A percentile compares a stretch with the other conserved stretches of the same genome.
phyloP scores from a whole-genome alignment of 2,797 vertebrate species.

The Myotis daubentonii region DNA sequence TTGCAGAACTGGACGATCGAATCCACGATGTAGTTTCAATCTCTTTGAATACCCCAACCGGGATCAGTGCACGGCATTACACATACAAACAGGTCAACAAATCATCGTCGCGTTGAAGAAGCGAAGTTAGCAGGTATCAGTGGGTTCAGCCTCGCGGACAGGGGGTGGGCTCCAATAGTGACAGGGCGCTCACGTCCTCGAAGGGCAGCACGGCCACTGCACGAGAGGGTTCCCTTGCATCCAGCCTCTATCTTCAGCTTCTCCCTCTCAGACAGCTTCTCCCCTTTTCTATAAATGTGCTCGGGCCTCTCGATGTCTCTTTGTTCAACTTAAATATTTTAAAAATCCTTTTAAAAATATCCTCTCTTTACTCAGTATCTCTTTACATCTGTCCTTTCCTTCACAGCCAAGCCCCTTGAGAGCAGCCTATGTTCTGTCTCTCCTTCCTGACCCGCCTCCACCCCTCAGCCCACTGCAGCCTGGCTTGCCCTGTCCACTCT shows the following conservation, averaged over 20 bases:
- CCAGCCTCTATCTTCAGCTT: not conserved
- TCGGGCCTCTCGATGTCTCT: not conserved
- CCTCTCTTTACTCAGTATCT: not conserved
- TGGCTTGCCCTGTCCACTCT: not conserved
- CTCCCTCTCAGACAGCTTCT: not conserved
- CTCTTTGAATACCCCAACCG: not conserved
- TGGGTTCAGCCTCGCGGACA: not conserved
- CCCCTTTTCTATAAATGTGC: not conserved
- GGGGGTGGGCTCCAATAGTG: not conserved
- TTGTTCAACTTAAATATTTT: not conserved
- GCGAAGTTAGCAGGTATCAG: not conserved
- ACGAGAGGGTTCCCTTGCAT: not conserved
- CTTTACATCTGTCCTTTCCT: not conserved
- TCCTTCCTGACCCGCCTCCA: fast-evolving
- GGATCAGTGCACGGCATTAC: not conserved
- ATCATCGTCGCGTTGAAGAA: not conserved
- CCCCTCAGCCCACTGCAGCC: not conserved
- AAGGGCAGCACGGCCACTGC: not conserved
- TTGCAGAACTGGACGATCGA: not conserved
- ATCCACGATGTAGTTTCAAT: not conserved
- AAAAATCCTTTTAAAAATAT: not conserved
- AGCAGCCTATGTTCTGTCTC: not conserved
- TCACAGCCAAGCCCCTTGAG: not conserved
- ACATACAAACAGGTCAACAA: not conserved
- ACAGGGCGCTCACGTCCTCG: not conserved